Evolutionary conservation across 2,888 invertebrate species (phyloP).

Genomic region (Epiblema foenella): DNA sequence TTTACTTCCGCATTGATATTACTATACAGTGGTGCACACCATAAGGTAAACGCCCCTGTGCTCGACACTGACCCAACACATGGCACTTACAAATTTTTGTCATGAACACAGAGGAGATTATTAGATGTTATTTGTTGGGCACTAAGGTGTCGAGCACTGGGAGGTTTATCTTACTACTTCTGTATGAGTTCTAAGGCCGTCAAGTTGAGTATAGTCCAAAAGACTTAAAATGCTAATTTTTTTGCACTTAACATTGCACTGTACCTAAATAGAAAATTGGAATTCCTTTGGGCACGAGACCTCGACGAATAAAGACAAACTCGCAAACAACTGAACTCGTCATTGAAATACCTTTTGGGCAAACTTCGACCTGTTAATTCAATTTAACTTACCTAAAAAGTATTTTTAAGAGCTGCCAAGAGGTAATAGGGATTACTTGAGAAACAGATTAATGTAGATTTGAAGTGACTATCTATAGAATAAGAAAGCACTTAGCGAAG

Average conservation of each 20-base stretch:
- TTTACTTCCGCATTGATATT: no score
- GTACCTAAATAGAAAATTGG: background rate
- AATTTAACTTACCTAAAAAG: constrained; percentile 21
- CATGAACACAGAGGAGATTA: no score
- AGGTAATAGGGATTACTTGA: constrained; percentile 2
- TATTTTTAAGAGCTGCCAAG: constrained; percentile 20
- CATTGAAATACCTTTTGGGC: constrained; percentile 23
- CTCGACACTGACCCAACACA: no score
- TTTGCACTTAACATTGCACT: background rate
- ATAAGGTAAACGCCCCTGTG: no score
- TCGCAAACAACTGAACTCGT: constrained; percentile 29
- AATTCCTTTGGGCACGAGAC: constrained; percentile 1
- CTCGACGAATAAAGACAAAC: constrained; percentile 24
- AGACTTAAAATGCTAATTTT: no score
- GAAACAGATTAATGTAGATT: constrained; percentile 12
- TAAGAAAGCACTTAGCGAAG: background rate
- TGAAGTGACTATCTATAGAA: background rate
- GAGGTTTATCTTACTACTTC: no score
- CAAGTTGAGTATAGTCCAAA: no score
- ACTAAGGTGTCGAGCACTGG: no score
- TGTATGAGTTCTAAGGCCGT: no score
- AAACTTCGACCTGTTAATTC: constrained; percentile 27
- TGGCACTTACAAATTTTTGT: no score
- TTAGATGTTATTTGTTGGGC: no score
- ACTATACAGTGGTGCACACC: no score